Evolutionary conservation across 2,888 invertebrate genomes (phyloP).

Genomic region (Caenorhabditis zanzibari): DNA sequence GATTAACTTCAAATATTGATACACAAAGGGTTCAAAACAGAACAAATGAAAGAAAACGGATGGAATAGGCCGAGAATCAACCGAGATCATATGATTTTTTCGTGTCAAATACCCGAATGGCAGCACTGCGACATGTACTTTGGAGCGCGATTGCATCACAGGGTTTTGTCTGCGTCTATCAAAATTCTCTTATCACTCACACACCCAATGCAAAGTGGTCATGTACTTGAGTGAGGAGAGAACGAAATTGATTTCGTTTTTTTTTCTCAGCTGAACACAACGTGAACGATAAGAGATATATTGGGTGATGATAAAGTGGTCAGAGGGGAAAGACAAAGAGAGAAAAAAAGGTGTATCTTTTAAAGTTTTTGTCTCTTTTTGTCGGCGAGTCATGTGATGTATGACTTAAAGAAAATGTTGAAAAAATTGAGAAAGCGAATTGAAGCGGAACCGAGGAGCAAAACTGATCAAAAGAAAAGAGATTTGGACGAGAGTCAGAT

Average conservation of each 20-base stretch:
- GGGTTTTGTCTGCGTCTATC: slow-evolving; percentile 18
- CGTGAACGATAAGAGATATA: slow-evolving; percentile 29
- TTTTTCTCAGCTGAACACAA: slow-evolving; percentile 8
- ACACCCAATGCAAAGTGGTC: not conserved
- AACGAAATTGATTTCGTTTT: slow-evolving; percentile 37
- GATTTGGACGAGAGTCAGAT: not conserved
- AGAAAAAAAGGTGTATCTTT: slow-evolving; percentile 5
- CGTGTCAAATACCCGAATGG: slow-evolving; percentile 38
- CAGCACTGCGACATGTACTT: slow-evolving; percentile 52
- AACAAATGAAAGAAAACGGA: slow-evolving; percentile 8
- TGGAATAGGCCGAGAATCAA: slow-evolving; percentile 13
- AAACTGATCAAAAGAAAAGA: not conserved
- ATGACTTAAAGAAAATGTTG: slow-evolving; percentile 1
- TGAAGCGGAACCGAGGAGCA: slow-evolving; percentile 23
- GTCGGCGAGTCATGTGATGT: slow-evolving; percentile 11
- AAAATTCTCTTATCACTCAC: slow-evolving; percentile 9
- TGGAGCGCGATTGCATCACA: slow-evolving; percentile 60
- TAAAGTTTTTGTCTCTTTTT: slow-evolving; percentile 25
- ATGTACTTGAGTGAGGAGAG: slow-evolving; percentile 47
- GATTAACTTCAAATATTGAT: not conserved
- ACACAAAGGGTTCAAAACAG: not conserved
- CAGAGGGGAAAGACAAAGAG: not conserved
- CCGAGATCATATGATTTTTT: slow-evolving; percentile 57
- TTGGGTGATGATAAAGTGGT: slow-evolving; percentile 18
- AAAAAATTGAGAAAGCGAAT: not conserved